These are phyloP conservation scores for Centrocercus urophasianus DNA, from an alignment of 2,113 vertebrate genomes.

Conservation along the genomic window DNA sequence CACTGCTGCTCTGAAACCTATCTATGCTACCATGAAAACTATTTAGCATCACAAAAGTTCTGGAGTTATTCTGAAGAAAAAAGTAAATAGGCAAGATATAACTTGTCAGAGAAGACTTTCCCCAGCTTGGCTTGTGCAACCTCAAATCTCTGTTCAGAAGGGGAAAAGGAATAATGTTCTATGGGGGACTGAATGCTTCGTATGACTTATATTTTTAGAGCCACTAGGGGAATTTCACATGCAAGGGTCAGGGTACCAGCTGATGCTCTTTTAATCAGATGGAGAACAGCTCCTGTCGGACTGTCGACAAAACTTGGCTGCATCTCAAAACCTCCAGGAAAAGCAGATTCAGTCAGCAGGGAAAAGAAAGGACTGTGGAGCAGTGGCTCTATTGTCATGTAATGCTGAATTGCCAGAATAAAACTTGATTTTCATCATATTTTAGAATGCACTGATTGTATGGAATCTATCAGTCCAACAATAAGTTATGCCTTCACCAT, in stretches of 20 bases:
- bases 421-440: constrained; percentile 60
- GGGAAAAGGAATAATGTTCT: not conserved
- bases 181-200: not conserved
- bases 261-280: constrained; percentile 6
- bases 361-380: not conserved
- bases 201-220: not conserved
- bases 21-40: not conserved
- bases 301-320: not conserved
- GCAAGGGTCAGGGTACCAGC: not conserved
- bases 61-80: not conserved
- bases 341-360: constrained; percentile 11
- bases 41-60: not conserved
- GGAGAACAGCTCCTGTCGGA: not conserved
- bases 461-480: constrained; percentile 41
- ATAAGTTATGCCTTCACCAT: constrained; percentile 42
- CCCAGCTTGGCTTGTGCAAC: not conserved
- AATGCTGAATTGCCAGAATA: constrained; percentile 47
- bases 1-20: not conserved
- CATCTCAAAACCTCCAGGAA: constrained; percentile 8
- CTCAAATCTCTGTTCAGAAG: not conserved
- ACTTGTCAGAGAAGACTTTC: not conserved
- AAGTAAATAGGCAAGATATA: not conserved
- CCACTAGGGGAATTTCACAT: rapidly evolving
- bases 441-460: constrained; percentile 57
- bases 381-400: constrained; percentile 35